Base-by-base conservation (phyloP, 2,113 vertebrate genomes). In the Vimba vimba region DNA sequence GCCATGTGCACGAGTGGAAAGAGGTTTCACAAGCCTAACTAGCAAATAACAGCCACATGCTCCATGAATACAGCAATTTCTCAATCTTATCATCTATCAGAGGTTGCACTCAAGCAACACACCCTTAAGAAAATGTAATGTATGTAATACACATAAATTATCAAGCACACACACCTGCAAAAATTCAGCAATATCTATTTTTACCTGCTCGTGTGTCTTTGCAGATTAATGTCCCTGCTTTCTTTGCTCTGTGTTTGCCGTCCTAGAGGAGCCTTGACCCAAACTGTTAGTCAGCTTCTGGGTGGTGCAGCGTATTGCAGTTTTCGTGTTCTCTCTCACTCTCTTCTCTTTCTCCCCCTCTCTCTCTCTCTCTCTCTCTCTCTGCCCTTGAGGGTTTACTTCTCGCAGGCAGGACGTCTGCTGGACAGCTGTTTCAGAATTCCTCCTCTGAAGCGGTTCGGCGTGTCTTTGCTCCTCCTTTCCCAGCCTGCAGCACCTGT, bases 381-480 rank as follows among this genome's bases (percentile, higher is more conserved):
- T 64, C 52, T 68, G 85, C 79, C 78, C 87, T 85, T 84, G 73
- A 83, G 85, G 60, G 74, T 90, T 66, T 57, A 47, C 74, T 84
- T 80, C 66, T 92, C 90, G 90, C 79, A 89, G 90, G 90, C 92
- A 91, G 90, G 92, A 94, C 60, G 93, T 94, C 93, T 94, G 93
- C 92, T 80, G 91, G 92, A 95, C 94, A 95, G 94, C 94, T 95
- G 94, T 94, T 94, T 94, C 85, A 90, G 93, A 93, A 93, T 92
- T 91, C 92, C 93, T 92, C 91, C 75, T 91, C 86, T 91, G 85
- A 91, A 91, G 90, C 88, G 59, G 86, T 93, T 93, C 93, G 64
- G 82, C 43, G 91, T 93, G 94, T 93, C 93, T 77, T 79, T 71
- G 87, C 86, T 86, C 84, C 21, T 85, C 81, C 57, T 91, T 77